These are phyloP conservation scores for Scolanthus callimorphus DNA, from an alignment of 92 coral and sea anemone genomes.

Conservation along the genomic window DNA sequence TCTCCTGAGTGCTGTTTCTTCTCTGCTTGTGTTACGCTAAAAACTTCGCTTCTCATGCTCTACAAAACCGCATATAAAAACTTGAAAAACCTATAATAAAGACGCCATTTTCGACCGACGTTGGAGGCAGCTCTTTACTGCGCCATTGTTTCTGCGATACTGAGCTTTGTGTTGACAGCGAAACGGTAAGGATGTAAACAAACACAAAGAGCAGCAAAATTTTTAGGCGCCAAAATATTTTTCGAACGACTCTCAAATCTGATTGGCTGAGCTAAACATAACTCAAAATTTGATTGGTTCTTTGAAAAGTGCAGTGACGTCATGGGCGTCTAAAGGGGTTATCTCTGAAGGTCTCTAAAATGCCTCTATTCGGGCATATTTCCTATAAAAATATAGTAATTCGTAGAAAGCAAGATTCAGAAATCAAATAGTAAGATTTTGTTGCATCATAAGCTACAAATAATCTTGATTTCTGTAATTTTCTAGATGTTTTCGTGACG, in stretches of 20 bases:
- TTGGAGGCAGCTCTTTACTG: conserved; percentile 8
- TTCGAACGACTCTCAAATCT: conserved; percentile 24
- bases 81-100: not conserved
- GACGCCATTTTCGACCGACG: not conserved
- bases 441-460: not conserved
- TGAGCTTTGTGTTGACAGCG: conserved; percentile 44
- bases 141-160: conserved; percentile 5
- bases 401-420: not conserved
- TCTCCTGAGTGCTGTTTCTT: conserved; percentile 39
- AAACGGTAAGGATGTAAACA: conserved; percentile 69
- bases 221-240: conserved; percentile 75
- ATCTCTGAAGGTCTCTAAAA: not conserved
- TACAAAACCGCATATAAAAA: conserved; percentile 3
- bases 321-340: conserved; percentile 34
- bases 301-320: conserved; percentile 11
- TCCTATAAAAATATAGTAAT: not conserved
- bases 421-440: too few relatives aligned
- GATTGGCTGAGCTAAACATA: conserved; percentile 28
- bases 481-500: not conserved
- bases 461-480: not conserved
- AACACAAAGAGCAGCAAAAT: conserved; percentile 32
- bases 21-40: conserved; percentile 10
- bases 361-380: not conserved
- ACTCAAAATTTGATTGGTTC: conserved; percentile 37
- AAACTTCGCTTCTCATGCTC: conserved; percentile 34